Conservation (phyloP, 2,797 vertebrate species). For the Phataginus tetradactyla region DNA sequence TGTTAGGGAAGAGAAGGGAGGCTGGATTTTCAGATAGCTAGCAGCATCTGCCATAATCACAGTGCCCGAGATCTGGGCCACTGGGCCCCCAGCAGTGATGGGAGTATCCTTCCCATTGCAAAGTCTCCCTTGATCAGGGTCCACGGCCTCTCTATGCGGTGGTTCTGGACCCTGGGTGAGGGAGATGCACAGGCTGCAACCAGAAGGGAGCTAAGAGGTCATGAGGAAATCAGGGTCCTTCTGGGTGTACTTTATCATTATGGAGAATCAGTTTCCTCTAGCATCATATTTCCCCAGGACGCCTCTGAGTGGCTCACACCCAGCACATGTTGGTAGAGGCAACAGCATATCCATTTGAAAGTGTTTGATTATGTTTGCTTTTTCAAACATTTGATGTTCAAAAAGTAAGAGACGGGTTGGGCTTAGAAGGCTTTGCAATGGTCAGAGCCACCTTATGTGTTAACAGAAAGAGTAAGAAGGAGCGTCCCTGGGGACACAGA, state of each 20-base stretch:
- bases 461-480: not conserved
- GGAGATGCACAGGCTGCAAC: not conserved
- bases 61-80: not conserved
- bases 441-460: not conserved
- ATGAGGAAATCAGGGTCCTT: not conserved
- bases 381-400: not conserved
- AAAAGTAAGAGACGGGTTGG: not conserved
- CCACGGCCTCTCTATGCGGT: not conserved
- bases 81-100: not conserved
- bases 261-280: not conserved
- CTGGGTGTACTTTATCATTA: not conserved
- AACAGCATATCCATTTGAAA: not conserved
- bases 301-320: not conserved
- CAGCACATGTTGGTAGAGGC: not conserved
- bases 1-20: slow-evolving; percentile 20
- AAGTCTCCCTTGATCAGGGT: not conserved
- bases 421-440: not conserved
- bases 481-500: not conserved
- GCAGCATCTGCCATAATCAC: not conserved
- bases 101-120: not conserved
- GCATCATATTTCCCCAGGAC: not conserved
- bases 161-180: not conserved
- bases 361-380: not conserved
- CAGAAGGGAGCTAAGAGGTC: not conserved
- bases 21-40: not conserved